Conservation (phyloP, 2,797 vertebrate species). For the Galago senegalensis region DNA sequence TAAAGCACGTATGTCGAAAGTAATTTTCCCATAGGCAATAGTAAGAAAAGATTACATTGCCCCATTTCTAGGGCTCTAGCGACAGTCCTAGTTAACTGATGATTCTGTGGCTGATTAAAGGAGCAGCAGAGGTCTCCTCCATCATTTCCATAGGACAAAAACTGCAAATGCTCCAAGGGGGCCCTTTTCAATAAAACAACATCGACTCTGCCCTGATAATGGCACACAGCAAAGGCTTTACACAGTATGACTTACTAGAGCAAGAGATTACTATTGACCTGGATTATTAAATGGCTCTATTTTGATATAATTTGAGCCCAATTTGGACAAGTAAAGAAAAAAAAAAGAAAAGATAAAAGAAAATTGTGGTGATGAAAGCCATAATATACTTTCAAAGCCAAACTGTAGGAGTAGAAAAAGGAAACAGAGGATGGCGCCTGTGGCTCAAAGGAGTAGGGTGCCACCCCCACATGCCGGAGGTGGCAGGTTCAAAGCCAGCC, state of each 20-base stretch:
- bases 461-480: no score
- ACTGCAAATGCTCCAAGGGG: conserved; percentile 44
- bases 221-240: conserved; percentile 10
- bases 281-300: neutral
- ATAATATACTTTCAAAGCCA: neutral
- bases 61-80: conserved; percentile 68
- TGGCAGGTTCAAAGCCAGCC: no score
- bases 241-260: neutral
- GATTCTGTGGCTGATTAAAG: conserved; percentile 74
- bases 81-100: conserved; percentile 76
- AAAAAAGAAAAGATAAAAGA: neutral
- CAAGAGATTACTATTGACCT: conserved; percentile 30
- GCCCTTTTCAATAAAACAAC: conserved; percentile 60
- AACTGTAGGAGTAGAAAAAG: neutral
- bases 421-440: no score
- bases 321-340: neutral
- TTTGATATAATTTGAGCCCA: neutral
- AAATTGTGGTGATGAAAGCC: neutral
- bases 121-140: conserved; percentile 57
- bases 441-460: no score
- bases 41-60: conserved; percentile 70
- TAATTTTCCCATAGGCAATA: conserved; percentile 69
- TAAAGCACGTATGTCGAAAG: conserved; percentile 53
- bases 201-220: neutral
- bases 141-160: neutral